Evolutionary conservation across 2,113 vertebrate genomes (phyloP), one percentile per base, ranked within the genome.

Genomic region (Phylloscopus whistleri): DNA sequence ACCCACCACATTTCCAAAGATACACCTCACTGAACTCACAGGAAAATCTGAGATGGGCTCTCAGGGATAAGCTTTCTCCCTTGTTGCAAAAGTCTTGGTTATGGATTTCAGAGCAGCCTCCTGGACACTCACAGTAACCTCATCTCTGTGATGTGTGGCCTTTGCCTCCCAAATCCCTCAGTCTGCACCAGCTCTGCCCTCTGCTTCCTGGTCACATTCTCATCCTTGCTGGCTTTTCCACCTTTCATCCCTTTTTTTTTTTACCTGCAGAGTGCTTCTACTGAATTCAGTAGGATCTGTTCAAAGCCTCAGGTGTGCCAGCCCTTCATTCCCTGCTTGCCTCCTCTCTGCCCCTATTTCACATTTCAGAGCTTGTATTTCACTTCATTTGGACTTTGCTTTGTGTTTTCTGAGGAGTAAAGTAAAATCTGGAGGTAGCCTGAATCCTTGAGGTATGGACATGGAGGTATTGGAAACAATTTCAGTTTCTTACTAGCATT

Each of bases 331-430:
- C 43, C 55, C 43, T 77, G 19, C 43, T 56, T 93, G 67, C 35
- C 30, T 74, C 24, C 64, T 75, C 37, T 37, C 59, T 89, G 55
- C 67, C 41, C 39, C 58, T 48, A 30, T 70, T 84, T 81, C 55
- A n/a, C 0, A 1, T 52, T 72, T 67, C 0, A 2, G 30, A 24
- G 43, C 35, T 76, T 1, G 1, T 22, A 48, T 83, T 83, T 91
- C 1, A 2, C 41, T 72, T 48, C 11, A 41, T 43, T 88, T 44
- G 37, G 63, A 90, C 33, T 74, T 51, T 27, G 88, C 33, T 74
- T 51, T 30, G 19, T 4, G 3, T 85, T 88, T 85, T 80, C 44
- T 90, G 49, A 87, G 56, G 44, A 70, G 27, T 22, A 46, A 72
- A 43, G 18, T 62, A 30, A 77, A 84, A 86, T 26, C 43, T 70